These are phyloP conservation scores for Paguma larvata DNA, from an alignment of 2,797 vertebrate genomes.

Conservation along the genomic window DNA sequence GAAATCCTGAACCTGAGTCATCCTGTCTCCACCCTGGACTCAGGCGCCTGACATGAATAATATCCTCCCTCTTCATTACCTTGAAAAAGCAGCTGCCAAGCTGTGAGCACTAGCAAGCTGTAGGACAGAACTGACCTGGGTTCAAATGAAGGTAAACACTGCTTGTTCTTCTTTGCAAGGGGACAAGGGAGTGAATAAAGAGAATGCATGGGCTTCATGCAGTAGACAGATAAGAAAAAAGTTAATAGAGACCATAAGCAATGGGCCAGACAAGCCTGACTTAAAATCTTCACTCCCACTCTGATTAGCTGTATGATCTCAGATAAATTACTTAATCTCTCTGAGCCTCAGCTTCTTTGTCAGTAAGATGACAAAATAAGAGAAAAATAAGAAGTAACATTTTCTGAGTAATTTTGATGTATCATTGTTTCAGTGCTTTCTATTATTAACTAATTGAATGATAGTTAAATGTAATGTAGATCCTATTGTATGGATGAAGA, in stretches of 20 bases:
- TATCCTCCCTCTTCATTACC: neutral
- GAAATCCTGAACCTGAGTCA: slow-evolving; percentile 28
- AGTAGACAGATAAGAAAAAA: neutral
- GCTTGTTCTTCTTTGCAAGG: neutral
- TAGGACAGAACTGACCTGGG: neutral
- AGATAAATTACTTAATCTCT: neutral
- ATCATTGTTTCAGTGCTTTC: neutral
- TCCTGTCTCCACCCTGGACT: neutral
- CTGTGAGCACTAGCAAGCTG: neutral
- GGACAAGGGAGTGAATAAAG: neutral
- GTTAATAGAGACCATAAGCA: neutral
- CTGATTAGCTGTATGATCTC: neutral
- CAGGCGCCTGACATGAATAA: neutral
- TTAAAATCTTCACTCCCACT: neutral
- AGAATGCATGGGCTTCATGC: neutral
- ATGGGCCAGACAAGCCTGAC: neutral
- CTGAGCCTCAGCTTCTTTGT: neutral
- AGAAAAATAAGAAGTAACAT: neutral
- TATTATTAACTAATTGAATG: neutral
- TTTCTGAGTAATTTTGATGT: neutral
- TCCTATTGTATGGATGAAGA: neutral
- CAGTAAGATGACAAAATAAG: neutral
- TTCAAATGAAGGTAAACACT: neutral
- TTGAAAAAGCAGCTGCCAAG: neutral
- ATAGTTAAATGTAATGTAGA: neutral